These are phyloP conservation scores for Plutomurus gul DNA, from an alignment of 1,140 invertebrate genomes.

Conservation along the genomic window DNA sequence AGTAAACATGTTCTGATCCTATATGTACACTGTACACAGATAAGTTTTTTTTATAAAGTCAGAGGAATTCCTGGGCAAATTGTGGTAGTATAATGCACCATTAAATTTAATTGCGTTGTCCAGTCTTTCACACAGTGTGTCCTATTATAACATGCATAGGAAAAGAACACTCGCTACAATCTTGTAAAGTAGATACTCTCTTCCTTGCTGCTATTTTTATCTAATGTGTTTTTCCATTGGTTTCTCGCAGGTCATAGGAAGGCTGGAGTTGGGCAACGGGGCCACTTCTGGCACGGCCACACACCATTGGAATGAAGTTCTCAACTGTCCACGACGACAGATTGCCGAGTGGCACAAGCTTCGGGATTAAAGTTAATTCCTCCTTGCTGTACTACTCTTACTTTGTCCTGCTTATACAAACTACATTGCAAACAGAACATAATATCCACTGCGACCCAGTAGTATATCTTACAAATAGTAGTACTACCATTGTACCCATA, in stretches of 20 bases:
- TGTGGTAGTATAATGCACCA: constrained; percentile 40
- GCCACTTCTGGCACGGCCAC: constrained; percentile 75
- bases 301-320: constrained; percentile 95
- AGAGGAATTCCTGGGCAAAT: neutral
- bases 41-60: constrained; percentile 15
- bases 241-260: constrained; percentile 80
- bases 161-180: no score
- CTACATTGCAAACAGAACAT: no score
- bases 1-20: neutral
- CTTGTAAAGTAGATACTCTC: neutral
- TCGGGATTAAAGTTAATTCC: constrained; percentile 69
- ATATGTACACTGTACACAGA: neutral
- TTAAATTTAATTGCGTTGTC: constrained; percentile 46
- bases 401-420: neutral
- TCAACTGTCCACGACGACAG: constrained; percentile 92
- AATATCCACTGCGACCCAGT: no score
- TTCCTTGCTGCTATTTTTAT: neutral
- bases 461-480: no score
- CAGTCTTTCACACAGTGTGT: neutral
- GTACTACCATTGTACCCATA: no score
- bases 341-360: constrained; percentile 99
- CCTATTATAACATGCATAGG: neutral
- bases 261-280: constrained; percentile 81
- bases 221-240: constrained; percentile 16
- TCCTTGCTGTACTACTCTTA: constrained; percentile 13